Base-by-base conservation (phyloP, 2,113 vertebrate genomes). In the Leptodactylus fuscus region DNA sequence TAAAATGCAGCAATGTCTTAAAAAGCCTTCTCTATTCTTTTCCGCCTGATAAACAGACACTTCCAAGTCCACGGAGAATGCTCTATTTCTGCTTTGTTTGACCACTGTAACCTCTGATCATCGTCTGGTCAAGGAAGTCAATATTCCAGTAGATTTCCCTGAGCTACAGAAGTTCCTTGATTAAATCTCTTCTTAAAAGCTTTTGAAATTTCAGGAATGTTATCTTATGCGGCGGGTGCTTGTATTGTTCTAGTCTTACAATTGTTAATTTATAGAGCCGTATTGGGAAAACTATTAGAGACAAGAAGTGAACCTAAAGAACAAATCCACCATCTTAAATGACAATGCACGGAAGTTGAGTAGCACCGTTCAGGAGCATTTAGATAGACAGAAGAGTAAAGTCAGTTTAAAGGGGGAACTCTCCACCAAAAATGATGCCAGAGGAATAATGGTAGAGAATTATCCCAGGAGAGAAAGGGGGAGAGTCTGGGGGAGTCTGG, bases 71-170 rank as follows among this genome's bases (percentile, higher is more conserved):
- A 24, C 32, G 58, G 75, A 74, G 81, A 65, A 62, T 29, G 13
- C 41, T 78, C 58, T 15, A 44, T 80, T 80, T 87, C 62, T 80
- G 84, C 77, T 73, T 7, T 71, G 77, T 81, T 87, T 83, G 81
- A 84, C 75, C 75, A 83, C 65, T n/a, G 51, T 74, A 80, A 77
- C 53, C 75, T 74, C 76, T 83, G 81, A 87, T 87, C 81, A 87
- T 80, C 78, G 81, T 84, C 65, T 80, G 67, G 32, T 87, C 86
- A 83, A 48, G 49, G 46, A 83, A 79, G 81, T 80, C 49, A 83
- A 60, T 78, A 81, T 80, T 81, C 69, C 24, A 80, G 67, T 38
- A 74, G 76, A 87, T 87, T 80, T 84, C 76, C 86, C 81, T 62
- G 44, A 81, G 75, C 65, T 74, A 20, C 58, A 80, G 29, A 65